Evolutionary conservation across 2,113 vertebrate genomes (phyloP).

Genomic region (Tretioscincus oriximinensis): DNA sequence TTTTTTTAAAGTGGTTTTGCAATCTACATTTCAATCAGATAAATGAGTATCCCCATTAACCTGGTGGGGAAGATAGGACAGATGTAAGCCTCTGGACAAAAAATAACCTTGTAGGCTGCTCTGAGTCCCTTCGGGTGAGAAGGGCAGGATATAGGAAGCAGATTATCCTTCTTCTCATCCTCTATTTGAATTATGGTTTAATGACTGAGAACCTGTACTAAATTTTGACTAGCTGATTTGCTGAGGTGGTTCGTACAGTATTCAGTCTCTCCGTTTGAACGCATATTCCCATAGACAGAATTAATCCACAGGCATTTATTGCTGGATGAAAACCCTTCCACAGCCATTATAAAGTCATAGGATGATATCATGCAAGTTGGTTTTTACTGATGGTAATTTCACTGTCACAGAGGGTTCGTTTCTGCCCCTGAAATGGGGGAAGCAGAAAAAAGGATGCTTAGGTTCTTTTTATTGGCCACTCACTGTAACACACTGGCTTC

Average conservation of each 20-base stretch:
- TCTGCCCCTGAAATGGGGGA: constrained; percentile 59
- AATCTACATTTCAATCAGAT: too few relatives aligned
- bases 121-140: too few relatives aligned
- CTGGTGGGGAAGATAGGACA: too few relatives aligned
- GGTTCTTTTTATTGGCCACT: constrained; percentile 59
- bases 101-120: too few relatives aligned
- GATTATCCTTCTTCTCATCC: background rate
- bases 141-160: too few relatives aligned
- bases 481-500: constrained; percentile 60
- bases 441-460: constrained; percentile 50
- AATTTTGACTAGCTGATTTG: background rate
- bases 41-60: too few relatives aligned
- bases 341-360: constrained; percentile 48
- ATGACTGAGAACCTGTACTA: too few relatives aligned
- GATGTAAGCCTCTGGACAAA: too few relatives aligned
- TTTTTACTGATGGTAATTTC: constrained; percentile 49
- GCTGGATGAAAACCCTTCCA: constrained; percentile 52
- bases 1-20: too few relatives aligned
- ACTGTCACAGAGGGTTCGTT: constrained; percentile 42
- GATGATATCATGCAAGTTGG: constrained; percentile 58
- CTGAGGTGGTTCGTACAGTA: background rate
- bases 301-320: constrained; percentile 51
- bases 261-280: constrained; percentile 13
- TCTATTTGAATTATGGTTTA: too few relatives aligned
- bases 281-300: constrained; percentile 35